Evolutionary conservation across 2,888 invertebrate genomes (phyloP), one percentile per base, ranked within the genome.

Genomic region (Aporophyla lueneburgensis): DNA sequence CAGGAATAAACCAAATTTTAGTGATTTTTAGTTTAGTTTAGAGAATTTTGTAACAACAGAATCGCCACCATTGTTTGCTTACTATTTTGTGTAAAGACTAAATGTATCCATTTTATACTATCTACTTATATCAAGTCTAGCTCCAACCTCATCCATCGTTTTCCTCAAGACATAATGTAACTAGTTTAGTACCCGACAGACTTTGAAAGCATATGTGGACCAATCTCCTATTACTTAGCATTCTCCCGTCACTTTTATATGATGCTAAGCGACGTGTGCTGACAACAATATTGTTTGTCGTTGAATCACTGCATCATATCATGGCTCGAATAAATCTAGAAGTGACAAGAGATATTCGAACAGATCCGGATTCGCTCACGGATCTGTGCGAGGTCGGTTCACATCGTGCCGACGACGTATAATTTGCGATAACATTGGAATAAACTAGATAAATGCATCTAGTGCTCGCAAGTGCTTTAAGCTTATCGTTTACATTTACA

Each of bases 301-400:
- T 75, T 78, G 76, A 68, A 71, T 74, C 43, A 71, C 66, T 74
- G 69, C 70, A 74, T 58, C 68, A 53, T 77, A 79, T 71, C 80
- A 87, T 70, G 40, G 76, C 68, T 82, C 69, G 63, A 71, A 81
- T 87, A 83, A 78, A 86, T 86, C 81, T 83, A 84, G 71, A 83
- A 85, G 87, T 84, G 86, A 82, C 88, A 86, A 84, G 78, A 85
- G 86, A 85, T 84, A 89, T 78, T 88, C 73, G 74, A 80, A 77
- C 65, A 86, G 89, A 91, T 89, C 91, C 90, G 91, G 90, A 89
- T 86, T 87, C 82, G 87, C 84, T 92, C 86, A 90, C 91, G 92
- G 92, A 93, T 91, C 89, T 89, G 76, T 67, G 59, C 92, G 91
- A 93, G 93, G 93, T 91, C 92, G 90, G 78, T 86, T 85, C 82